These are phyloP conservation scores for Corythucha ciliata DNA, from an alignment of 2,888 invertebrate genomes.

Conservation along the genomic window DNA sequence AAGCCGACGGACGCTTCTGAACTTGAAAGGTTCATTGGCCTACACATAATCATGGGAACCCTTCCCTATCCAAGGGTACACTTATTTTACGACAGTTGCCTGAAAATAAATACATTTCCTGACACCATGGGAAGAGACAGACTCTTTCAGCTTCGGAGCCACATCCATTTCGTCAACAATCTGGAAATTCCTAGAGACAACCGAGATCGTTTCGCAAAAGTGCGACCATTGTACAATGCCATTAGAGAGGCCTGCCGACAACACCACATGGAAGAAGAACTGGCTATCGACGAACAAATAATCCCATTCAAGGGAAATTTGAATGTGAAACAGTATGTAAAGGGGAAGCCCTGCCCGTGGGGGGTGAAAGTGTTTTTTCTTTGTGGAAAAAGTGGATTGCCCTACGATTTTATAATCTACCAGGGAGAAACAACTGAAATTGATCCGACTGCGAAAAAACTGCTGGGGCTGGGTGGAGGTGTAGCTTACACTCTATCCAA, in stretches of 20 bases:
- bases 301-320: slow-evolving; percentile 34
- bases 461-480: slow-evolving; percentile 27
- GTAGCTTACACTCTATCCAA: slow-evolving; percentile 27
- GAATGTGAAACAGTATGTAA: slow-evolving; percentile 33
- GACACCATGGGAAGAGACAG: not conserved
- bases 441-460: slow-evolving; percentile 5
- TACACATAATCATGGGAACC: slow-evolving; percentile 3
- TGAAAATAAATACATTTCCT: not conserved
- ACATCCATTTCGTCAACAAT: slow-evolving; percentile 4
- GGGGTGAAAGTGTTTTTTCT: slow-evolving; percentile 33
- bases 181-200: not conserved
- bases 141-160: slow-evolving; percentile 2
- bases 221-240: slow-evolving; percentile 20
- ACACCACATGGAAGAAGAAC: slow-evolving; percentile 14
- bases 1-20: not conserved
- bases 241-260: slow-evolving; percentile 10
- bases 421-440: slow-evolving; percentile 31
- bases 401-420: slow-evolving; percentile 34
- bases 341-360: slow-evolving; percentile 33
- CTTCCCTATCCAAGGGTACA: not conserved
- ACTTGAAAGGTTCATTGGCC: not conserved
- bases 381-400: slow-evolving; percentile 30
- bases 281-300: slow-evolving; percentile 27
- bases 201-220: slow-evolving; percentile 21
- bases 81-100: slow-evolving; percentile 4